Conservation (phyloP, 2,888 invertebrate genomes). For the Pristionchus fissidentatus region DNA sequence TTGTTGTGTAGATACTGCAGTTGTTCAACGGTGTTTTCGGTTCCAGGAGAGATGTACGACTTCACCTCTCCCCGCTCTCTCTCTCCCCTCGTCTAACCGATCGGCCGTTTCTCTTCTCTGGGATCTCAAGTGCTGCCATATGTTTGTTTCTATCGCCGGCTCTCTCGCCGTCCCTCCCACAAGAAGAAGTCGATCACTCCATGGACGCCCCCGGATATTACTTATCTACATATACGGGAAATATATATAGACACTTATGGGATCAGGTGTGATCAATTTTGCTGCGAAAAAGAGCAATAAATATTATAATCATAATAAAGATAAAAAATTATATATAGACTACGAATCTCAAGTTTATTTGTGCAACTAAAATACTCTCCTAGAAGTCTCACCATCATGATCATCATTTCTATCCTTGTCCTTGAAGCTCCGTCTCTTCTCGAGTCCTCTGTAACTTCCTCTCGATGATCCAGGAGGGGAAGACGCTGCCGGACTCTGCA, state of each 20-base stretch:
- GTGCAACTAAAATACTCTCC: no score
- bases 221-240: no score
- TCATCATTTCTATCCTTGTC: slow-evolving; percentile 22
- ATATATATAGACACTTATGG: no score
- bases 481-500: slow-evolving; percentile 21
- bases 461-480: background rate
- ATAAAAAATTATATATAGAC: no score
- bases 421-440: slow-evolving; percentile 42
- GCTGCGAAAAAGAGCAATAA: no score
- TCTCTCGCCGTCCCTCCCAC: background rate
- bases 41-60: background rate
- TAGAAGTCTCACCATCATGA: background rate
- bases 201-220: no score
- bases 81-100: background rate
- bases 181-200: no score
- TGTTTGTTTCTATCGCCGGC: slow-evolving; percentile 44
- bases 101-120: background rate
- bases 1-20: no score
- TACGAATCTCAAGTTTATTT: no score
- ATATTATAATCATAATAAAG: no score
- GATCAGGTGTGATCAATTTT: no score
- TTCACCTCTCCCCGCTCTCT: slow-evolving; percentile 8
- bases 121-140: slow-evolving; percentile 42
- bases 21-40: background rate
- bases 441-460: background rate